Percentiles rank a stretch among this genome's conserved stretches.
phyloP scores from a whole-genome alignment of 2,888 invertebrate species.

The Hartigia nigra region DNA sequence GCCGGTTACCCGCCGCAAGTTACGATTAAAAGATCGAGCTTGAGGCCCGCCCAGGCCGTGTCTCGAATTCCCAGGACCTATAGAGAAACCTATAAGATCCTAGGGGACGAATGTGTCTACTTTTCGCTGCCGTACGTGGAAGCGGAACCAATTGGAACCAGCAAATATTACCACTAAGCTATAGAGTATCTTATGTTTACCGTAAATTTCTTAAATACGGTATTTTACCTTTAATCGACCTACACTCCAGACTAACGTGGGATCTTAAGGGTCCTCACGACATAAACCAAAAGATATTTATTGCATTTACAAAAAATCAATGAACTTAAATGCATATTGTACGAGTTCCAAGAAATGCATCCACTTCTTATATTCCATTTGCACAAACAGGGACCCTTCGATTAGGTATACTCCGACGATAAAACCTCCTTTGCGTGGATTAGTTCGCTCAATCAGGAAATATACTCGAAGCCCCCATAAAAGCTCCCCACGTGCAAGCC shows the following conservation, averaged over 20 bases:
- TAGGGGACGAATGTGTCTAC: slow-evolving; percentile 1
- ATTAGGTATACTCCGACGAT: slow-evolving; percentile 58
- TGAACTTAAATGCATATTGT: not conserved
- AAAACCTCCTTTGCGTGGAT: slow-evolving; percentile 64
- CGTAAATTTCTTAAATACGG: not conserved
- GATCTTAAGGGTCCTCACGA: not conserved
- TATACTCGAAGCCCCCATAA: slow-evolving; percentile 60
- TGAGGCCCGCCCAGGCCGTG: slow-evolving; percentile 54
- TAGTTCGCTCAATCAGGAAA: slow-evolving; percentile 64
- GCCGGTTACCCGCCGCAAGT: slow-evolving; percentile 42
- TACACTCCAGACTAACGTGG: not conserved
- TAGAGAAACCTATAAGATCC: not conserved
- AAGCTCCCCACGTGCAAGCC: slow-evolving; percentile 48
- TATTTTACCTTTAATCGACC: not conserved
- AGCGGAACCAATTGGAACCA: not conserved
- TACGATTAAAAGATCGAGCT: slow-evolving; percentile 57
- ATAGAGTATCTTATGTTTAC: not conserved
- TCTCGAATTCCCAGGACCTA: slow-evolving; percentile 41
- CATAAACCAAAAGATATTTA: not conserved
- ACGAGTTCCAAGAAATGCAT: not conserved
- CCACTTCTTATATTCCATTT: not conserved
- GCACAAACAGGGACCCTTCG: slow-evolving; percentile 34
- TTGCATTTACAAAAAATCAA: not conserved
- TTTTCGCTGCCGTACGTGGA: slow-evolving; percentile 3
- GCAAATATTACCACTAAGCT: not conserved